A percentile compares a stretch with the other conserved stretches of the same genome.
phyloP scores from a whole-genome alignment of 2,113 vertebrate species.

The Physeter macrocephalus region DNA sequence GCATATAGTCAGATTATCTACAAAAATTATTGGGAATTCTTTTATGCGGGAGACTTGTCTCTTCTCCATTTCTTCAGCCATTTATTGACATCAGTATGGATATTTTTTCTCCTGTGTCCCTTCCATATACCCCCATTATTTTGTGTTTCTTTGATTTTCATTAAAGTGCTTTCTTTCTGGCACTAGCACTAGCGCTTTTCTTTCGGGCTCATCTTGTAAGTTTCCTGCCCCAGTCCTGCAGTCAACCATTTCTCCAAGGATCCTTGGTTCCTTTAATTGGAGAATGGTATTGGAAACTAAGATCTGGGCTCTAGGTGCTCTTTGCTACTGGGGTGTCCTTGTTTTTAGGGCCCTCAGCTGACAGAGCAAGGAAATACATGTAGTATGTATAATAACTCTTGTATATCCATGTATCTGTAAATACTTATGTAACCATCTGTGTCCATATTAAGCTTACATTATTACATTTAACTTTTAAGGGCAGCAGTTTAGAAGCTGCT shows the following conservation, averaged over 20 bases:
- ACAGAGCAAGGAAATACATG: background rate
- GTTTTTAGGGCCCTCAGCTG: background rate
- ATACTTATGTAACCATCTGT: background rate
- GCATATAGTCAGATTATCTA: background rate
- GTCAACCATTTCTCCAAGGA: background rate
- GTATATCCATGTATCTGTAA: background rate
- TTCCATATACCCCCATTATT: background rate
- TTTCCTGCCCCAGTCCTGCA: background rate
- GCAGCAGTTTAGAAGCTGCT: background rate
- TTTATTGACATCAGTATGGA: background rate
- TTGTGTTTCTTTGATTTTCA: background rate
- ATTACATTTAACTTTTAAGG: background rate
- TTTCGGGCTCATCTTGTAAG: background rate
- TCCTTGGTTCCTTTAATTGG: background rate
- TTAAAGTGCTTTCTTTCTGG: background rate
- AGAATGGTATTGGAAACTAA: background rate
- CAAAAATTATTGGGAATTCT: slow-evolving; percentile 7
- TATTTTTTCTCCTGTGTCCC: background rate
- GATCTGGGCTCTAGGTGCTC: background rate
- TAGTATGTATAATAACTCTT: background rate
- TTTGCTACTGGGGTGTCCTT: background rate
- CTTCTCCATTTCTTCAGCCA: background rate
- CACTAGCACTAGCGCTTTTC: background rate
- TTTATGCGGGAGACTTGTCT: background rate
- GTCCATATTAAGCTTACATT: background rate